Conservation (phyloP, 1,140 invertebrate species). For the Theocolax elegans region DNA sequence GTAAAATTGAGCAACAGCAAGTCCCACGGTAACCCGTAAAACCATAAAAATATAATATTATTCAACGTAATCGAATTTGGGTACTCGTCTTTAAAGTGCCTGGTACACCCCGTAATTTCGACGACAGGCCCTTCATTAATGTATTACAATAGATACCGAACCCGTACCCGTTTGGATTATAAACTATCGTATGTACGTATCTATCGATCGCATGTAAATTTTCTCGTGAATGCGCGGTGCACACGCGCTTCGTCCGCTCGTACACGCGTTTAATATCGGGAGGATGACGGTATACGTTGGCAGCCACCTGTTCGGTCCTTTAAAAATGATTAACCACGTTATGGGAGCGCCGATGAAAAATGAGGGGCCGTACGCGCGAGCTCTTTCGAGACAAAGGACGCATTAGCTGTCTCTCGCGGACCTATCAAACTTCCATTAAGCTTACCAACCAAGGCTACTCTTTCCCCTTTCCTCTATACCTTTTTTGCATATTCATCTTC, state of each 20-base stretch:
- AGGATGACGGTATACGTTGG: too few species aligned
- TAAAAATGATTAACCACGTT: slow-evolving; percentile 59
- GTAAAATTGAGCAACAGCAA: too few species aligned
- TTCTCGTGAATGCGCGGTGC: neutral
- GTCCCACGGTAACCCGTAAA: too few species aligned
- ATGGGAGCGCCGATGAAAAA: slow-evolving; percentile 54
- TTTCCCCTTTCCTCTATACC: neutral
- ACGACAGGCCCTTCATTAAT: too few species aligned
- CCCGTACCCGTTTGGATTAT: too few species aligned
- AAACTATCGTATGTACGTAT: too few species aligned
- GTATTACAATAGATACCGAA: too few species aligned
- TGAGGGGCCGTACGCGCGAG: slow-evolving; percentile 39
- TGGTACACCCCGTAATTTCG: too few species aligned
- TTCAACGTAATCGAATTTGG: too few species aligned
- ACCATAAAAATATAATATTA: too few species aligned
- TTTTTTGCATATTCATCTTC: slow-evolving; percentile 28
- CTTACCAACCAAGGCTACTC: neutral
- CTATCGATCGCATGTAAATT: too few species aligned
- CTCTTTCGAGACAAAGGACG: slow-evolving; percentile 47
- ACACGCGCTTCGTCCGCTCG: neutral
- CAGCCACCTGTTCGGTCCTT: slow-evolving; percentile 55
- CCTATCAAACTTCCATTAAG: slow-evolving; percentile 49
- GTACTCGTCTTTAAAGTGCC: too few species aligned
- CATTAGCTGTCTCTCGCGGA: neutral
- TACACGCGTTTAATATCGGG: neutral